These are phyloP conservation scores for Heliopora coerulea DNA, from an alignment of 92 coral and sea anemone species.

Conservation along the genomic window DNA sequence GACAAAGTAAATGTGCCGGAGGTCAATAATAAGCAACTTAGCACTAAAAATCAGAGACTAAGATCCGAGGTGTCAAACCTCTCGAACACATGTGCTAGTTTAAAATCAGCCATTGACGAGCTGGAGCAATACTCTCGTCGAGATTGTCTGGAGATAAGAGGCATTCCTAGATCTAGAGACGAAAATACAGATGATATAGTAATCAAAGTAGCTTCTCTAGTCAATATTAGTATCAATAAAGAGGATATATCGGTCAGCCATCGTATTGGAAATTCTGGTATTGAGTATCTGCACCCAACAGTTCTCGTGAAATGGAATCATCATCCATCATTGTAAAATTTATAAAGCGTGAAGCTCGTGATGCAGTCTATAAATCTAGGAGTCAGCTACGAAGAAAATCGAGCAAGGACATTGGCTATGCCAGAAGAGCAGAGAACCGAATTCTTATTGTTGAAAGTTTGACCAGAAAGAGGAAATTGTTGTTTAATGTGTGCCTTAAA, in stretches of 20 bases:
- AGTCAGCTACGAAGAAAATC: conserved; percentile 20
- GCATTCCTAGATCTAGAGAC: conserved; percentile 5
- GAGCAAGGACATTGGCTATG: conserved; percentile 30
- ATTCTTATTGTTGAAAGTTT: conserved; percentile 35
- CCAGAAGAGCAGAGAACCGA: conserved; percentile 4
- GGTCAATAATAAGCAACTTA: too few species aligned
- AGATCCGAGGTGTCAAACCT: not conserved
- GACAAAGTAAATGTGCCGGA: not conserved
- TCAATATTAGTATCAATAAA: not conserved
- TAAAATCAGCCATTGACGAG: conserved; percentile 2
- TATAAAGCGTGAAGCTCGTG: conserved; percentile 3
- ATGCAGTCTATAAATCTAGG: conserved; percentile 10
- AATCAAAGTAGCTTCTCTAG: conserved; percentile 5
- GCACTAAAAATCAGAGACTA: too few species aligned
- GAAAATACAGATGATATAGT: conserved; percentile 16
- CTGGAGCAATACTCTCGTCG: conserved; percentile 7
- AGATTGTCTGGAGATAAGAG: conserved; percentile 16
- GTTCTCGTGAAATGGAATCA: not conserved
- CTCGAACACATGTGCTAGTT: not conserved
- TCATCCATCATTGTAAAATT: conserved; percentile 34
- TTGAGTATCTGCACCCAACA: conserved; percentile 4
- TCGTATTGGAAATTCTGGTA: not conserved
- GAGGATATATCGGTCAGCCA: conserved; percentile 31
- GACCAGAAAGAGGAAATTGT: conserved; percentile 11
- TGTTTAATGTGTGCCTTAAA: conserved; percentile 22